Evolutionary conservation across 2,797 vertebrate genomes (phyloP), one percentile per base, ranked within the genome.

Genomic region (Chiroxiphia lanceolata): DNA sequence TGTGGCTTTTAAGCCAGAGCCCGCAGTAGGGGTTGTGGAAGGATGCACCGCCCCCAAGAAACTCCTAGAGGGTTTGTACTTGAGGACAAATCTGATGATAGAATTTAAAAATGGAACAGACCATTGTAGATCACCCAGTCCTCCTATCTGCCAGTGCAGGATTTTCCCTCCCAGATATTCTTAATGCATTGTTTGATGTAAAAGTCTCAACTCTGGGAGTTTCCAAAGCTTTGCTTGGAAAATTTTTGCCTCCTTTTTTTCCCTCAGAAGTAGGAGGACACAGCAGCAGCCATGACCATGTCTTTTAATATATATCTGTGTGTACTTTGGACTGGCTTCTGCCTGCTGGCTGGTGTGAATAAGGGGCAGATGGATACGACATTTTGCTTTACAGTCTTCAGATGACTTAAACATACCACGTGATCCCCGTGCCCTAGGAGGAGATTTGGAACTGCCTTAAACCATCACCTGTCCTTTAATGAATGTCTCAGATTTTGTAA

Each of bases 1-100:
- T 97, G 97, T 97, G 90, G 95, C 97, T 97, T 97, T 97, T 94
- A 96, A 97, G 88, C 95, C 93, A 91, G 95, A 96, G 95, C 92
- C 94, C 97, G 0, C 97, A 97, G 96, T 97, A 97, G 97, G 97
- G 96, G 95, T 96, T 97, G 82, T 91, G 70, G 87, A 90, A 82
- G 69, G 91, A 97, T 94, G 83, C 93, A 92, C 95, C 82, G 54
- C 96, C 96, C 96, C 91, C 92, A 94, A 92, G 96, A 94, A 96
- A 93, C 96, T 94, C 95, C 95, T 95, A 96, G 91, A 96, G 96
- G 96, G 96, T 95, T 97, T 96, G 82, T 93, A 87, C 93, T 95
- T 94, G 91, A 96, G 95, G 92, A 96, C 93, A 94, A 97, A 95
- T 96, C 89, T 91, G 93, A 91, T 95, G 90, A 89, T 81, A 96